Conservation (phyloP, 2,113 vertebrate species). For the Scolopax mira region DNA sequence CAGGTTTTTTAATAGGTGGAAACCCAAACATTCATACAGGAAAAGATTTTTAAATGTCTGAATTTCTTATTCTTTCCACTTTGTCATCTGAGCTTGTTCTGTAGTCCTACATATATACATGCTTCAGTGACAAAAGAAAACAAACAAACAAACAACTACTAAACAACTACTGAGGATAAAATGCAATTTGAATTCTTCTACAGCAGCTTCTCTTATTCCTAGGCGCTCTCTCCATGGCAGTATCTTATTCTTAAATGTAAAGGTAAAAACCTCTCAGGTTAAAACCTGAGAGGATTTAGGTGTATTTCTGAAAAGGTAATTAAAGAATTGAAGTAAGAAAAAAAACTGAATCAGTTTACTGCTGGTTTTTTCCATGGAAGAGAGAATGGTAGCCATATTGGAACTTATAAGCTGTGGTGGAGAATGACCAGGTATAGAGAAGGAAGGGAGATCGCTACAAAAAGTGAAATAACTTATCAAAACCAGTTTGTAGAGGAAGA, state of each 20-base stretch:
- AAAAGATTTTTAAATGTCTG: background rate
- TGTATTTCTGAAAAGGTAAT: background rate
- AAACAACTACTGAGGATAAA: background rate
- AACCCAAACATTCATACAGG: background rate
- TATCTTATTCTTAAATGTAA: background rate
- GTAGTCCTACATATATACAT: background rate
- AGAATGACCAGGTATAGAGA: background rate
- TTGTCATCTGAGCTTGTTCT: background rate
- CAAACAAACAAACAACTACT: no score
- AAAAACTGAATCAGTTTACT: background rate
- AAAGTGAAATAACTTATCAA: background rate
- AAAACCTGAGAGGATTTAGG: background rate
- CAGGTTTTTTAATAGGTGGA: background rate
- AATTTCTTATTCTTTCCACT: background rate
- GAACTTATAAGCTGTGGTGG: background rate
- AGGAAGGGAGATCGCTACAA: background rate
- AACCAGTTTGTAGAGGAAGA: background rate
- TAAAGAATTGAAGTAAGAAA: background rate
- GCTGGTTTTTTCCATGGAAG: background rate
- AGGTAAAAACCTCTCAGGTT: no score
- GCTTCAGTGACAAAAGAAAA: background rate
- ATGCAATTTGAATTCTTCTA: background rate
- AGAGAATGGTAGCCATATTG: background rate
- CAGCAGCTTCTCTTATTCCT: background rate
- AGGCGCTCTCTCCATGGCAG: background rate